Evolutionary conservation across 1,140 invertebrate genomes (phyloP), one percentile per base, ranked within the genome.

Genomic region (Diachasma alloeum): DNA sequence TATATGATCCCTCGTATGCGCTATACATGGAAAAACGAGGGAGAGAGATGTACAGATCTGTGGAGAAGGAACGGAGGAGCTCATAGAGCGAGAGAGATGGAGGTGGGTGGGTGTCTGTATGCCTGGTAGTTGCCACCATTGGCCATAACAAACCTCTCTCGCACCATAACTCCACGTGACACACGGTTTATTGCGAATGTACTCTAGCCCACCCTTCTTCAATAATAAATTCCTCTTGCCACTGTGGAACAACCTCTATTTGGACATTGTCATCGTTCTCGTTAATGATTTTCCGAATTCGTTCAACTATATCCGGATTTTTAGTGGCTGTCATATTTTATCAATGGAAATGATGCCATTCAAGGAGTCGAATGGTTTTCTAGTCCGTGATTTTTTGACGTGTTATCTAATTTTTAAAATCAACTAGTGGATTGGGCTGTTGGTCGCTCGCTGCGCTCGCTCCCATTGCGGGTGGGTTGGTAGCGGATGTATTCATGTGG

Each of bases 191-290:
- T 89, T 86, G 87, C 84, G 82, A 87, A 85, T 86, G 84, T 84
- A 85, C 84, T 83, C 83, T 75, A 79, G 63, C 67, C 69, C 46
- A 39, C 56, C 31, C 44, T 36, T 73, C 67, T 67, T 39, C 48
- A 83, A 83, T 88, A 88, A 89, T 89, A 88, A 88, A 89, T 89
- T 88, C 84, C 84, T 86, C 83, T 81, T 81, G 81, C 81, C 78
- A 77, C 77, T 83, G 77, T 68, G 19, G 56, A 19, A 53, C 48
- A 17, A 56, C 44, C 82, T 82, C 82, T 80, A 83, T 85, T 85
- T 83, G 83, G 82, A 84, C 81, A 83, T 83, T 83, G 83, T 83
- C 84, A 83, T 82, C 82, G 79, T 78, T n/a, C 72, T 76, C 53
- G 37, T 66, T 37, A 71, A 71, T 71, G 69, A 71, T 71, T 71